These are phyloP conservation scores for Furcifer pardalis DNA, from an alignment of 2,797 vertebrate species.

Conservation along the genomic window DNA sequence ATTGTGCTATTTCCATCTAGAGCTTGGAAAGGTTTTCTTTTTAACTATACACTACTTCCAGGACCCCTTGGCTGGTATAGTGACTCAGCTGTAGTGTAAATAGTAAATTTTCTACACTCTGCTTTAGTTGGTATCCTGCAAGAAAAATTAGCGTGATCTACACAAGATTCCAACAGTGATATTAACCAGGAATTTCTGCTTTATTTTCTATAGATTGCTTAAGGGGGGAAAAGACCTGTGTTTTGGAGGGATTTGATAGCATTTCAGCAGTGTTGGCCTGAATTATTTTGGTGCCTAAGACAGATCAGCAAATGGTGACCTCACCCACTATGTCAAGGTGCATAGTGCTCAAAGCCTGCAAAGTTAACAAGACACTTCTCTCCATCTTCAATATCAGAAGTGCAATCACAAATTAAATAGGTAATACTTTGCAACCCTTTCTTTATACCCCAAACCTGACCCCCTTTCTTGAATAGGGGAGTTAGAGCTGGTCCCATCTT, in stretches of 20 bases:
- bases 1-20: no score
- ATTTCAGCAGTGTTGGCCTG: background rate
- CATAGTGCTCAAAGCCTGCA: background rate
- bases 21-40: no score
- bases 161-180: no score
- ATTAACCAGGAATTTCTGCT: no score
- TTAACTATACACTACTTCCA: no score
- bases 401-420: background rate
- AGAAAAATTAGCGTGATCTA: no score
- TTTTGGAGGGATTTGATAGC: background rate
- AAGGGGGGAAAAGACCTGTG: no score
- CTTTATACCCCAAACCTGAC: background rate
- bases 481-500: background rate
- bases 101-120: background rate
- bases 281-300: background rate
- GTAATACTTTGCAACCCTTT: background rate
- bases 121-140: no score
- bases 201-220: no score
- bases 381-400: background rate
- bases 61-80: no score
- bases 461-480: background rate
- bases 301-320: background rate
- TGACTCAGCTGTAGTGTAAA: no score
- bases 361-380: background rate
- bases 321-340: background rate